phyloP scores from a whole-genome alignment of 1,140 invertebrate genomes.

The Ceratosolen solmsi region DNA sequence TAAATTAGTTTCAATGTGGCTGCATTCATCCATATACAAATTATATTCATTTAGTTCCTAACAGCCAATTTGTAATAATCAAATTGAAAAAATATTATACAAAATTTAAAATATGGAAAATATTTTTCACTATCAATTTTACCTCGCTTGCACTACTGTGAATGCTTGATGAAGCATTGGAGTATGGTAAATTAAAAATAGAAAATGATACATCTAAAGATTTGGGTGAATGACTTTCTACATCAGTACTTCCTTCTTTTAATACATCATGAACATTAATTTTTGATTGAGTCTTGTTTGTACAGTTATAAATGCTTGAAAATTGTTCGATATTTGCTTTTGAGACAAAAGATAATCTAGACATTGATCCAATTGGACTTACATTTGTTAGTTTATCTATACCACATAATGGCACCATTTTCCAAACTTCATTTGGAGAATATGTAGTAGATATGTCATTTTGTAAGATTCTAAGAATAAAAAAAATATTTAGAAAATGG shows the following conservation, averaged over 20 bases:
- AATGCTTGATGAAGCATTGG: conserved; percentile 69
- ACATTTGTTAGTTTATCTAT: conserved; percentile 59
- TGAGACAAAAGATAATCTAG: conserved; percentile 58
- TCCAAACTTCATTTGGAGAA: conserved; percentile 47
- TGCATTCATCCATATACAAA: conserved; percentile 75
- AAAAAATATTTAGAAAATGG: too few relatives aligned
- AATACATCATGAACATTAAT: conserved; percentile 55
- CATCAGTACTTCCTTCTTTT: conserved; percentile 55
- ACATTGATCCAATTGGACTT: conserved; percentile 58
- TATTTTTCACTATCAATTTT: conserved; percentile 39
- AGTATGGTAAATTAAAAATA: conserved; percentile 61
- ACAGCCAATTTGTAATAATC: conserved; percentile 25
- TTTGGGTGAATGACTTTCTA: conserved; percentile 54
- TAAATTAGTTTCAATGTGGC: conserved; percentile 68
- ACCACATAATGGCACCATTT: conserved; percentile 61
- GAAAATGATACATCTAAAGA: conserved; percentile 62
- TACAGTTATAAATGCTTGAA: conserved; percentile 50
- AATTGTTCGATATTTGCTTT: conserved; percentile 60
- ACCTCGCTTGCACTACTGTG: conserved; percentile 73
- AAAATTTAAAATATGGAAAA: conserved; percentile 33
- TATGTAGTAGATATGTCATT: too few relatives aligned
- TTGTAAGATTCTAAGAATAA: too few relatives aligned
- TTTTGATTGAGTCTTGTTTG: conserved; percentile 50
- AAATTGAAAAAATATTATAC: too few relatives aligned
- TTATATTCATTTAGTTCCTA: conserved; percentile 83